Percentiles rank a stretch among this genome's conserved stretches.
Conservation (phyloP, 92 coral and sea anemone species). For the Parazoanthus darwini region DNA sequence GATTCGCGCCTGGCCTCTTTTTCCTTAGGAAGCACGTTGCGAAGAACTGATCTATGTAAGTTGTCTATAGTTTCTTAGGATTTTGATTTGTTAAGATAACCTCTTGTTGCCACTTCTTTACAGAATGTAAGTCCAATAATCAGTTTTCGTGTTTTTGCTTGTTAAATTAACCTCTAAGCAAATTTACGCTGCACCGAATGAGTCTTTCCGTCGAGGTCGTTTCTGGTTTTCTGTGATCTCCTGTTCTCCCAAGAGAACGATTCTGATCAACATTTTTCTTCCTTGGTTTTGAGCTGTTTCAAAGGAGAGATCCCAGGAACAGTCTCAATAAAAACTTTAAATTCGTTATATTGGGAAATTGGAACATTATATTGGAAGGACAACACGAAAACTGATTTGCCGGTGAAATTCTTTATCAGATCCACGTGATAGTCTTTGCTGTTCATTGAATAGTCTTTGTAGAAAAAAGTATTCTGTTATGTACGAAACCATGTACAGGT, state of each 20-base stretch:
- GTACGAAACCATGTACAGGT: not conserved
- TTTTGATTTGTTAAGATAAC: not conserved
- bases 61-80: not conserved
- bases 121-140: not conserved
- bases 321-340: not conserved
- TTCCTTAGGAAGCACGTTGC: constrained; percentile 81
- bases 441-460: not conserved
- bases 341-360: not conserved
- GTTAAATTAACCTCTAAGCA: not conserved
- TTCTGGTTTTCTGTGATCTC: not conserved
- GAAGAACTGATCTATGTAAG: constrained; percentile 44
- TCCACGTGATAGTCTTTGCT: constrained; percentile 9
- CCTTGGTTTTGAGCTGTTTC: not conserved
- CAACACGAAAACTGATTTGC: not conserved
- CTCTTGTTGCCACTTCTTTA: not conserved
- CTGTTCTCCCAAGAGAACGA: not conserved
- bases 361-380: not conserved
- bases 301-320: not conserved
- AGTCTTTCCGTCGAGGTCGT: constrained; percentile 12
- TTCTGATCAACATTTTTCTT: not conserved
- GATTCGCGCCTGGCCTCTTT: constrained; percentile 63
- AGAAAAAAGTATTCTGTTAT: not conserved
- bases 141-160: not conserved
- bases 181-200: not conserved
- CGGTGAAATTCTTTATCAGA: not conserved